Conservation (phyloP, 2,888 invertebrate species). For the Sminthurinus aureus region DNA sequence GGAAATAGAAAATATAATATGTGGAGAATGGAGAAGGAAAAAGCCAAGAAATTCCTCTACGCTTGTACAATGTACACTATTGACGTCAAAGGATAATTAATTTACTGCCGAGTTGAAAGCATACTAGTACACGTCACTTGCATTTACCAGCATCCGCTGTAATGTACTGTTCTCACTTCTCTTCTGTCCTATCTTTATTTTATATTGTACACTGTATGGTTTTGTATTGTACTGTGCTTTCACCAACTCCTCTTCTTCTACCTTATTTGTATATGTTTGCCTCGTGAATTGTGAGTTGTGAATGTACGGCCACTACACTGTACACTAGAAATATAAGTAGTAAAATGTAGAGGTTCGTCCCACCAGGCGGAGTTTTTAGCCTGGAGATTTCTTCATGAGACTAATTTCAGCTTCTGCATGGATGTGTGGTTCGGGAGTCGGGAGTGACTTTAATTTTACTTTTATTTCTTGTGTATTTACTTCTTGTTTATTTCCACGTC, state of each 20-base stretch:
- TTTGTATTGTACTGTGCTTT: neutral
- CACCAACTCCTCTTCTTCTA: neutral
- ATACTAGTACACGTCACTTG: neutral
- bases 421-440: too few species aligned
- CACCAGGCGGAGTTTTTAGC: too few species aligned
- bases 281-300: neutral
- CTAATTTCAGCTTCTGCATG: too few species aligned
- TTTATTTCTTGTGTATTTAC: too few species aligned
- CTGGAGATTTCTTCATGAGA: too few species aligned
- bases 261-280: neutral
- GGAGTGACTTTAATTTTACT: too few species aligned
- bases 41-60: neutral
- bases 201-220: neutral
- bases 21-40: neutral
- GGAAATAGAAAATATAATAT: neutral
- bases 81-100: constrained; percentile 32
- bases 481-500: too few species aligned
- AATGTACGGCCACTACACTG: too few species aligned
- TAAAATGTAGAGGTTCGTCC: too few species aligned
- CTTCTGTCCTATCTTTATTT: neutral
- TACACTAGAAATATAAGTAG: too few species aligned
- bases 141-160: neutral
- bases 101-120: constrained; percentile 17
- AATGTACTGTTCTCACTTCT: neutral
- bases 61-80: neutral